Conservation (phyloP, 1,140 invertebrate genomes). For the Temnothorax nylanderi region DNA sequence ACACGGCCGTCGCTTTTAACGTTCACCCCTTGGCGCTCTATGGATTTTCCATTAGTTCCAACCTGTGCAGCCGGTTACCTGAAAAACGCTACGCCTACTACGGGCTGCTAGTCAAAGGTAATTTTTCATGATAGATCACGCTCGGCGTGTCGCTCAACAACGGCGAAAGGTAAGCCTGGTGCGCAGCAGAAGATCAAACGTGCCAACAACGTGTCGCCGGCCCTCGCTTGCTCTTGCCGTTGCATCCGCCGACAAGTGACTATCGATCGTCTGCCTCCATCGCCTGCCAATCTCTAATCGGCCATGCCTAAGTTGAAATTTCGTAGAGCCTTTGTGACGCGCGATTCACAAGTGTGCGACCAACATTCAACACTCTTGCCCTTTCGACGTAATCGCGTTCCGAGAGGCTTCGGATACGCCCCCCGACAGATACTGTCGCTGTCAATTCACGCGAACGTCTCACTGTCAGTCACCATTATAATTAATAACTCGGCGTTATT, state of each 20-base stretch:
- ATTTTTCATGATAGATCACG: slow-evolving; percentile 86
- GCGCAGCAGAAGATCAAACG: slow-evolving; percentile 83
- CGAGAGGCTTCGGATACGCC: not conserved
- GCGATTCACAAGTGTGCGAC: not conserved
- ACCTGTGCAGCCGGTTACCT: slow-evolving; percentile 71
- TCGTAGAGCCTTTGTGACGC: not conserved
- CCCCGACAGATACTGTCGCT: not conserved
- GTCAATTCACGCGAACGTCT: not conserved
- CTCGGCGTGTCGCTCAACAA: slow-evolving; percentile 81
- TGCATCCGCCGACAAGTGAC: slow-evolving; percentile 65
- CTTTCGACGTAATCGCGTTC: slow-evolving; percentile 24
- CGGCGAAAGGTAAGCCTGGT: slow-evolving; percentile 81
- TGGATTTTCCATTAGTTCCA: slow-evolving; percentile 83
- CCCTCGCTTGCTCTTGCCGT: slow-evolving; percentile 67
- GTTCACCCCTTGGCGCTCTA: slow-evolving; percentile 81
- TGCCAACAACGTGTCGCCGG: slow-evolving; percentile 80
- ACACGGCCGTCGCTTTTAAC: slow-evolving; percentile 79
- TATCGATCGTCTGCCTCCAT: slow-evolving; percentile 54
- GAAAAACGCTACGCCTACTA: slow-evolving; percentile 68
- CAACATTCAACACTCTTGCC: slow-evolving; percentile 15
- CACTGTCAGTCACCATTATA: not conserved
- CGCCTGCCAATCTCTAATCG: slow-evolving; percentile 61
- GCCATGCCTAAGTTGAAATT: slow-evolving; percentile 44
- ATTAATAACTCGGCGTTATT: not conserved
- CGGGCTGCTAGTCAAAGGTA: slow-evolving; percentile 84